phyloP scores from a whole-genome alignment of 2,797 vertebrate species.

The Delichon dasypus region DNA sequence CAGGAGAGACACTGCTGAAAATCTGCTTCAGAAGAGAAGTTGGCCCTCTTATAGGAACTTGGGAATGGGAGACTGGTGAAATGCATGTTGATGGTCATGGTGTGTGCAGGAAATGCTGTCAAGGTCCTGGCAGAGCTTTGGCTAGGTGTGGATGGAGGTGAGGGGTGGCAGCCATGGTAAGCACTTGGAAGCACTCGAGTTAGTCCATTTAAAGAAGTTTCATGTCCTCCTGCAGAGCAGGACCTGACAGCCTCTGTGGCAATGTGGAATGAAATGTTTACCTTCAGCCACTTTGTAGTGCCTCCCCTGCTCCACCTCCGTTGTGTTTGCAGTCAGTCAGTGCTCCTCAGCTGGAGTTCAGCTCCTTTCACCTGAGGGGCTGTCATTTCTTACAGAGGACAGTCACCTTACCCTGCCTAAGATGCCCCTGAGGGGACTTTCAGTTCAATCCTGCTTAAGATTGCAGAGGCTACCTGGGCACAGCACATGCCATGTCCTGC shows the following conservation, averaged over 20 bases:
- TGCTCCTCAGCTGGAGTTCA: neutral
- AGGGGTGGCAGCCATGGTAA: neutral
- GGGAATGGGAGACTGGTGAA: neutral
- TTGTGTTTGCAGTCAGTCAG: neutral
- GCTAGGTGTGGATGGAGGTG: neutral
- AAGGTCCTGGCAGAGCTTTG: neutral
- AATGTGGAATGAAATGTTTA: neutral
- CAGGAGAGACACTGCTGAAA: neutral
- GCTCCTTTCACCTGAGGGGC: neutral
- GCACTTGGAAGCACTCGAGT: neutral
- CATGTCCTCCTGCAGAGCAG: neutral
- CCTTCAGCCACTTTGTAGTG: neutral
- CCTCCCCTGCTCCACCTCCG: neutral
- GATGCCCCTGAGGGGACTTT: neutral
- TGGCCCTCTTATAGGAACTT: neutral
- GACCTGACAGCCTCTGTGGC: neutral
- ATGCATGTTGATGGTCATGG: accelerated
- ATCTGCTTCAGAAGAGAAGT: neutral
- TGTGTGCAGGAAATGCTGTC: neutral
- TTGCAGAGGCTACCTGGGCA: neutral
- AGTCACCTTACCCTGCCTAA: neutral
- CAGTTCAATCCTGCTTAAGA: neutral
- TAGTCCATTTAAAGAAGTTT: neutral
- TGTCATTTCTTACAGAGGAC: neutral
- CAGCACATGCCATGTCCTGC: neutral